A percentile compares a stretch with the other conserved stretches of the same genome.
phyloP scores from a whole-genome alignment of 2,797 vertebrate species.

The Clamator glandarius region DNA sequence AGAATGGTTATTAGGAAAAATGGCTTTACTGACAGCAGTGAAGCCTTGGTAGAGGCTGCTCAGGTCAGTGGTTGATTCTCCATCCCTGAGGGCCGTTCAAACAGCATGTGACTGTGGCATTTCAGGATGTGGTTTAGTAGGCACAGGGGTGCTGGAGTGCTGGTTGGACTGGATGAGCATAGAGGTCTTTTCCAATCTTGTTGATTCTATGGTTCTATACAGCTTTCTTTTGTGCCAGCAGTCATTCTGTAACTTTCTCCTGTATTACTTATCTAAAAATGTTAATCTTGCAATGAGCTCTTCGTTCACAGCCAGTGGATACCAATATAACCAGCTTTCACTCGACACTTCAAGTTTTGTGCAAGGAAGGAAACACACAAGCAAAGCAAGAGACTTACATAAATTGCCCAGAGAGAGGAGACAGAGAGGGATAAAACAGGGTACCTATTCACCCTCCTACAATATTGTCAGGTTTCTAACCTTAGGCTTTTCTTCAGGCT shows the following conservation, averaged over 20 bases:
- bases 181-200: too few species aligned
- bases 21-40: too few species aligned
- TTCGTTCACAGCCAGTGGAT: neutral
- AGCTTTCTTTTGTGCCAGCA: neutral
- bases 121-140: too few species aligned
- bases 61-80: too few species aligned
- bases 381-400: neutral
- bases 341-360: neutral
- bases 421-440: neutral
- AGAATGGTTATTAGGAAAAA: too few species aligned
- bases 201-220: too few species aligned
- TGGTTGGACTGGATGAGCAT: too few species aligned
- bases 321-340: neutral
- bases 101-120: too few species aligned
- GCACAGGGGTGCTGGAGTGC: too few species aligned
- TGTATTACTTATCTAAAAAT: neutral
- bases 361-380: neutral
- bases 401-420: neutral
- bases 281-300: neutral
- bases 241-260: neutral
- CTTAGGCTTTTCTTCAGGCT: conserved; percentile 77
- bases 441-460: neutral
- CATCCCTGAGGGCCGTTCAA: too few species aligned
- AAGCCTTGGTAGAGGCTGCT: too few species aligned
- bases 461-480: conserved; percentile 51